Evolutionary conservation across 2,888 invertebrate genomes (phyloP).

Genomic region (Leptopilina syphax): DNA sequence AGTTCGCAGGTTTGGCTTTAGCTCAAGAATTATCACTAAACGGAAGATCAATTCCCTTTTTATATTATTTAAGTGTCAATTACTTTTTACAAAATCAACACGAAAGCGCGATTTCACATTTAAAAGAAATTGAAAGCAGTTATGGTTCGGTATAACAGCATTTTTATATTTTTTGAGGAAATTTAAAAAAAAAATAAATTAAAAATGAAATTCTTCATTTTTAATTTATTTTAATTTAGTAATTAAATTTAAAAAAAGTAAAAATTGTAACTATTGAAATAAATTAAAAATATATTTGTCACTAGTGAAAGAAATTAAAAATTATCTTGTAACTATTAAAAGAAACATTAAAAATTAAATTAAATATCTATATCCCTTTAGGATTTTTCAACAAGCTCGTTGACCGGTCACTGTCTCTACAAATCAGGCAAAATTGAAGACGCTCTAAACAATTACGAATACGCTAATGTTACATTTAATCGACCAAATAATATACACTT

Average conservation of each 20-base stretch:
- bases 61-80: conserved; percentile 66
- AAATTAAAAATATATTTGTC: no score
- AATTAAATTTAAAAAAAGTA: no score
- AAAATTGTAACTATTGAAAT: no score
- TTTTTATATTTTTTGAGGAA: no score
- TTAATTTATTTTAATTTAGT: neutral
- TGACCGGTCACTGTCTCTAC: conserved; percentile 65
- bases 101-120: conserved; percentile 61
- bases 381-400: conserved; percentile 65
- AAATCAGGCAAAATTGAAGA: conserved; percentile 53
- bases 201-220: neutral
- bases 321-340: no score
- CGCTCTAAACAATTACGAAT: conserved; percentile 63
- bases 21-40: conserved; percentile 60
- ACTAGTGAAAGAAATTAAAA: no score
- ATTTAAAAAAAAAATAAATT: neutral
- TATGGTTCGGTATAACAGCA: conserved; percentile 62
- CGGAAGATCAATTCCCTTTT: conserved; percentile 56
- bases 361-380: conserved; percentile 40
- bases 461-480: conserved; percentile 61
- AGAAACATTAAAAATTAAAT: neutral
- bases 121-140: conserved; percentile 58
- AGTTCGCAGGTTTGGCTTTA: conserved; percentile 67
- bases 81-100: conserved; percentile 63
- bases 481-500: conserved; percentile 65